Conservation (phyloP, 1,140 invertebrate species). For the Ceratoteleas bidentatus region DNA sequence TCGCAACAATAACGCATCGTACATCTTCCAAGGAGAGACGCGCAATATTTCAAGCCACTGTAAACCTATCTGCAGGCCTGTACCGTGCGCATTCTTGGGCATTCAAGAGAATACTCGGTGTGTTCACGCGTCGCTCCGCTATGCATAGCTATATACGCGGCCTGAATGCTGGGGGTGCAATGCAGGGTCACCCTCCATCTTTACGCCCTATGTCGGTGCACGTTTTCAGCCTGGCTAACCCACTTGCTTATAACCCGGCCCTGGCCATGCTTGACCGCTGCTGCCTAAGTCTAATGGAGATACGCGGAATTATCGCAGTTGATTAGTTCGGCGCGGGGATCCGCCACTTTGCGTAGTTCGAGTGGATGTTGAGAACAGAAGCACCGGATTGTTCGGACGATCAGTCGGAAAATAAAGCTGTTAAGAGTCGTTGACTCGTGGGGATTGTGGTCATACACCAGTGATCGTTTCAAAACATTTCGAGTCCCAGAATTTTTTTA, state of each 20-base stretch:
- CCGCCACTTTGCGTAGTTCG: too few relatives aligned
- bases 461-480: too few relatives aligned
- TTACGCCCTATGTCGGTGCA: conserved; percentile 17
- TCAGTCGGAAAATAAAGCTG: too few relatives aligned
- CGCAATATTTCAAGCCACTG: conserved; percentile 78
- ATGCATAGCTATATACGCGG: conserved; percentile 36
- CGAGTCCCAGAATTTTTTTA: background rate
- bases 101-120: conserved; percentile 54
- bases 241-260: conserved; percentile 13
- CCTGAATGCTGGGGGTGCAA: conserved; percentile 22
- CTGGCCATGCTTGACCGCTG: conserved; percentile 1
- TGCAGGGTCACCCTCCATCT: conserved; percentile 33
- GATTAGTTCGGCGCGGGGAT: background rate
- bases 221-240: conserved; percentile 33
- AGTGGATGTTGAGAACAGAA: too few relatives aligned
- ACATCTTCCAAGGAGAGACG: conserved; percentile 77
- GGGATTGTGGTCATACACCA: too few relatives aligned
- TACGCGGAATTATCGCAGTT: background rate
- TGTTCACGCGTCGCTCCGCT: conserved; percentile 60
- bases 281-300: too few relatives aligned
- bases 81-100: conserved; percentile 53
- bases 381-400: too few relatives aligned
- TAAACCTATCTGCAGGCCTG: conserved; percentile 63
- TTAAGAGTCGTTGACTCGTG: too few relatives aligned
- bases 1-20: conserved; percentile 79